Evolutionary conservation across 2,113 vertebrate species (phyloP).

Genomic region (Engystomops pustulosus): DNA sequence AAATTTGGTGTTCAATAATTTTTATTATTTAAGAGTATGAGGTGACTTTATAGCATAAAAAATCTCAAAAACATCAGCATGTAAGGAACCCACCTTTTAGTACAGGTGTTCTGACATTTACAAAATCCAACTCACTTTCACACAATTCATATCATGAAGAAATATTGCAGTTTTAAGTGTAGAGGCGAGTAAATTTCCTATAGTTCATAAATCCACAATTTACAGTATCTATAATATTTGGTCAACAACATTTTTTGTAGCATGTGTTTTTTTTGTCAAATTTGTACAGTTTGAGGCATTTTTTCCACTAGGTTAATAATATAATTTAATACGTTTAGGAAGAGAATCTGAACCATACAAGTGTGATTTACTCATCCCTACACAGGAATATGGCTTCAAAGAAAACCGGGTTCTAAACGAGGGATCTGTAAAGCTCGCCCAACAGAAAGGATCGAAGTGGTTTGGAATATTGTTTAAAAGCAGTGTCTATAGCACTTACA

Average conservation of each 20-base stretch:
- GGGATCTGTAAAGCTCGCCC: not conserved
- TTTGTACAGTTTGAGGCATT: no score
- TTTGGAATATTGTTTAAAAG: no score
- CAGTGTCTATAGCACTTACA: no score
- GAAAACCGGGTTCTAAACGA: constrained; percentile 58
- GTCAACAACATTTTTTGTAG: no score
- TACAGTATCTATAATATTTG: no score
- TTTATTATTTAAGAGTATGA: constrained; percentile 25
- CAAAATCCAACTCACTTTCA: constrained; percentile 61
- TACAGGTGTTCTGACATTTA: not conserved
- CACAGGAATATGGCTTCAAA: constrained; percentile 84
- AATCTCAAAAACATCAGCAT: constrained; percentile 1
- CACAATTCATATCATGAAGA: constrained; percentile 69
- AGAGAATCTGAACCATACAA: not conserved
- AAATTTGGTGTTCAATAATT: constrained; percentile 3
- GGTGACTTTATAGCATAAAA: constrained; percentile 30
- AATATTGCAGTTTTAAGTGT: constrained; percentile 74
- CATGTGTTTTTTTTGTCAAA: no score
- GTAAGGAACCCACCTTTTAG: not conserved
- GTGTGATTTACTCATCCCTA: constrained; percentile 21
- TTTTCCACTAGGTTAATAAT: no score
- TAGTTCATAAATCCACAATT: not conserved
- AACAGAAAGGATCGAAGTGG: not conserved
- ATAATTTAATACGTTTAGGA: not conserved
- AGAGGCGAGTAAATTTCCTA: not conserved